These are phyloP conservation scores for fruit fly (Drosophila melanogaster) DNA, from an alignment of 1,140 invertebrate species.

Conservation along the genomic window Release_6_plus_ISO1_MT NT_033777.3:8484501-8485000, in stretches of 20 bases:
- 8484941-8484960: constrained; percentile 31
- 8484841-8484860: constrained; percentile 21
- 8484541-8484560: not conserved
- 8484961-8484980: constrained; percentile 50
- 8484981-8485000: not conserved
- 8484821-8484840: not conserved
- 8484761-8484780: constrained; percentile 63
- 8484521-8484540: constrained; percentile 27
- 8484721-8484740: constrained; percentile 36
- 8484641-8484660: constrained; percentile 19
- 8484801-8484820: constrained; percentile 35
- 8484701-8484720: constrained; percentile 59
- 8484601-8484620: constrained; percentile 62
- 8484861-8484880: constrained; percentile 52
- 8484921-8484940: constrained; percentile 44
- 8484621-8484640: constrained; percentile 26
- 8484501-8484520: constrained; percentile 61
- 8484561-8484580: constrained; percentile 36
- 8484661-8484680: constrained; percentile 74
- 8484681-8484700: constrained; percentile 82
- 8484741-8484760: not conserved
- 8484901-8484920: constrained; percentile 43
- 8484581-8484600: constrained; percentile 60
- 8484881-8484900: constrained; percentile 47
- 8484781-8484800: constrained; percentile 79